Evolutionary conservation across 2,888 invertebrate genomes (phyloP).

Genomic region (Drosophila colorata): DNA sequence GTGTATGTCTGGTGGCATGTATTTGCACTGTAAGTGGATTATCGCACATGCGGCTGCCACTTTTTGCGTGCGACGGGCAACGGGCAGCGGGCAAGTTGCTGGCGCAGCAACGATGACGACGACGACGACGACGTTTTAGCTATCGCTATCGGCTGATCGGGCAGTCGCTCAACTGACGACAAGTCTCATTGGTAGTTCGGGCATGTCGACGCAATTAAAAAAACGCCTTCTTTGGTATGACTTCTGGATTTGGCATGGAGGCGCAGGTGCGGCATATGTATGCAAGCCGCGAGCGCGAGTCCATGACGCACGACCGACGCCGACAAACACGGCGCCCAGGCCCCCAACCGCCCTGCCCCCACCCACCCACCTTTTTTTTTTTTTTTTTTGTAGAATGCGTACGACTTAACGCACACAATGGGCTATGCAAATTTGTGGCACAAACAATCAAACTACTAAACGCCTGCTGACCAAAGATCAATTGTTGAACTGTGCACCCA

Average conservation of each 20-base stretch:
- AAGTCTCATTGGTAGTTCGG: constrained; percentile 79
- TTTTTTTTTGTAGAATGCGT: constrained; percentile 40
- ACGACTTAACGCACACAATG: constrained; percentile 55
- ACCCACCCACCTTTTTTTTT: not conserved
- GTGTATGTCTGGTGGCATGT: constrained; percentile 7
- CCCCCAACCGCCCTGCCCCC: constrained; percentile 3
- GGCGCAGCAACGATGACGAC: constrained; percentile 19
- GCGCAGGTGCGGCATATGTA: constrained; percentile 80
- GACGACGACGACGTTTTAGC: constrained; percentile 33
- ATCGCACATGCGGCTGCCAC: constrained; percentile 58
- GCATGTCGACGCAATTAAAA: constrained; percentile 84
- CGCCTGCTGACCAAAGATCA: constrained; percentile 73
- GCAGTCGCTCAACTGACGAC: constrained; percentile 60
- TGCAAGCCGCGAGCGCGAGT: constrained; percentile 60
- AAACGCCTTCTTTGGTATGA: constrained; percentile 82
- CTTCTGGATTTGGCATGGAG: constrained; percentile 75
- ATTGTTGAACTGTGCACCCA: constrained; percentile 48
- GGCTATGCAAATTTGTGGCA: constrained; percentile 71
- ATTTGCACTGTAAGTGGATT: constrained; percentile 48
- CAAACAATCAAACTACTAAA: constrained; percentile 70
- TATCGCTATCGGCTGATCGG: constrained; percentile 61
- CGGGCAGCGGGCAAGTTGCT: not conserved
- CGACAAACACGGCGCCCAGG: constrained; percentile 43
- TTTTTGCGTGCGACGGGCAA: constrained; percentile 39
- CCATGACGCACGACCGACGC: constrained; percentile 70